Evolutionary conservation across 2,797 vertebrate species (phyloP).

Genomic region (Sebastes minor): DNA sequence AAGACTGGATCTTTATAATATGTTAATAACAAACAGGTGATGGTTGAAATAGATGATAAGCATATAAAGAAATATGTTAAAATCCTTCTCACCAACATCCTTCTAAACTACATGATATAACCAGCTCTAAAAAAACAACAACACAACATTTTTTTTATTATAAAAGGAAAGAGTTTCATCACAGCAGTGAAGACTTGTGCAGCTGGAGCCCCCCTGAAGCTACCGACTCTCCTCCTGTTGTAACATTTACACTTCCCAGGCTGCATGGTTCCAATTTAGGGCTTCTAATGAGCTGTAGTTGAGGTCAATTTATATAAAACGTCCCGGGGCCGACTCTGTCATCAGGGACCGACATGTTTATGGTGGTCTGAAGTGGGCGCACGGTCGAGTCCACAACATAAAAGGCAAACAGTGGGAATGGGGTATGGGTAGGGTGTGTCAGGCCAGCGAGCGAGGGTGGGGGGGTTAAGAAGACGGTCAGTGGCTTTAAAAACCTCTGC

Average conservation of each 20-base stretch:
- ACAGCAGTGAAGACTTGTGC: slow-evolving; percentile 18
- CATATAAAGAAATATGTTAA: neutral
- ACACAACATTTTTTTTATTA: neutral
- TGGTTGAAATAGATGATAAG: neutral
- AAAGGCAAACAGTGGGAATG: slow-evolving; percentile 74
- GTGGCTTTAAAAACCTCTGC: slow-evolving; percentile 78
- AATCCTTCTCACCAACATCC: neutral
- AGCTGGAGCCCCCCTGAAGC: slow-evolving; percentile 54
- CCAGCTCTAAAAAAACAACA: neutral
- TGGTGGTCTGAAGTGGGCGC: slow-evolving; percentile 87
- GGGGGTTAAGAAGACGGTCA: slow-evolving; percentile 80
- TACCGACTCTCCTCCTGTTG: slow-evolving; percentile 55
- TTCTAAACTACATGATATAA: neutral
- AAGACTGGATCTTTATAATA: neutral
- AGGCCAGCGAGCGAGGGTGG: slow-evolving; percentile 62
- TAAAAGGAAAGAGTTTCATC: neutral
- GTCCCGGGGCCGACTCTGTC: slow-evolving; percentile 83
- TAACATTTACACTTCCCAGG: slow-evolving; percentile 76
- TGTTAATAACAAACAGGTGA: slow-evolving; percentile 11
- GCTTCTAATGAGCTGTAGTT: slow-evolving; percentile 87
- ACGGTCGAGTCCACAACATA: slow-evolving; percentile 83
- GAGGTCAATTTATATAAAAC: slow-evolving; percentile 87
- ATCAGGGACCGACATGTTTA: slow-evolving; percentile 87
- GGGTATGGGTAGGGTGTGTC: slow-evolving; percentile 80
- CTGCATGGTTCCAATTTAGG: slow-evolving; percentile 87